Evolutionary conservation across 2,113 vertebrate genomes (phyloP), one percentile per base, ranked within the genome.

Genomic region (Saccopteryx leptura): DNA sequence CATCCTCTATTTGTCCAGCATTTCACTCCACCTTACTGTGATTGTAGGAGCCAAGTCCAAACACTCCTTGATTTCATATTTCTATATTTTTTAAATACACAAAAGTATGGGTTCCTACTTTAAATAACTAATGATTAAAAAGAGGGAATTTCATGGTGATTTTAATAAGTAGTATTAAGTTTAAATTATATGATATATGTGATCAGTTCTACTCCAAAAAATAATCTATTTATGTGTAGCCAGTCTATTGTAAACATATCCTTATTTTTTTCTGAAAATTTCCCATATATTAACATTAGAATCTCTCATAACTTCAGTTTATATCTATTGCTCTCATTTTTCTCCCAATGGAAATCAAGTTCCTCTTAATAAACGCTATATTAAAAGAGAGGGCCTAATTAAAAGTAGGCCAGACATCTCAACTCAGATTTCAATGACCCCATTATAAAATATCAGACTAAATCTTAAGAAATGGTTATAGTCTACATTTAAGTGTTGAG

Each of bases 341-440:
- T 88, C 83, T 97, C 97, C 97, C 97, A 91, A 13, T 72, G 97
- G 97, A 97, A 97, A 97, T 96, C 85, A 96, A 95, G 81, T 94
- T 11, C 52, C 75, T 80, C 66, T 95, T 95, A 97, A 97, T 97
- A 95, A 97, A 90, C 56, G 39, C 21, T 82, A 91, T 89, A 97
- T 93, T 98, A 97, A 97, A 97, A 96, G 66, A 95, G 31, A 91
- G 21, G 86, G 18, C 96, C 97, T 97, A 96, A 94, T 97, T 98
- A 96, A 96, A 98, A 97, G 78, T 98, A 96, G 97, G 97, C 52
- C 97, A 98, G 82, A 83, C 46, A 93, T 91, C 58, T 93, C 60
- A 91, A 87, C 94, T 96, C 94, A 82, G 23, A 94, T 61, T 88
- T 80, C 85, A 31, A 48, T 97, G 97, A 96, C 96, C 97, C 52